Evolutionary conservation across 2,113 vertebrate species (phyloP), one percentile per base, ranked within the genome.

Genomic region (Recurvirostra avosetta): DNA sequence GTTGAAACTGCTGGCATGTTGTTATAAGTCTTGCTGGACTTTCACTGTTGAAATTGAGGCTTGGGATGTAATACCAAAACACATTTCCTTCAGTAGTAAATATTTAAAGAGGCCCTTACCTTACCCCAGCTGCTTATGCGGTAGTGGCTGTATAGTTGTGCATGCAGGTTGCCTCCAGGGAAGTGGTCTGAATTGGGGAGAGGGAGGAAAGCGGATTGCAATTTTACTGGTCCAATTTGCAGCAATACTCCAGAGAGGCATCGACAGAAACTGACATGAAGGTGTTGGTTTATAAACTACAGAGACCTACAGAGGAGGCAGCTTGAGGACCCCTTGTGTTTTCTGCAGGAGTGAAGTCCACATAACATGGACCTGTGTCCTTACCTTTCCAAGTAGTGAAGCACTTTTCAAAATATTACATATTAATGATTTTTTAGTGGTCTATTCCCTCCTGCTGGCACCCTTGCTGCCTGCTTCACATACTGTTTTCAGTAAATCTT

Each of bases 271-370:
- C 5, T 40, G 30, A 22, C 80, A 9, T 9, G 26, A 76, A 18
- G 8, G 23, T 26, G 11, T 73, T 3, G 2, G 8, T 90, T 94
- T 72, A 25, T 65, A 45, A 79, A 71, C 56, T 91, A 32, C 15
- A 66, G 67, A 76, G 40, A 63, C 26, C 12, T 82, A 12, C 30
- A 65, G 36, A 70, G 71, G 34, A 82, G 18, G 30, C 63, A 88
- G 2, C 8, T 61, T 0, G 0, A 82, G 36, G 41, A 83, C 34
- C 6, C 3, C 5, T 53, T 61, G 22, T 0, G 1, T 90, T 82
- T 86, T 80, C 34, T 83, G 34, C 45, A 62, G 49, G 20, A 82
- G 17, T 20, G 20, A 61, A 79, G 59, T 80, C 79, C 8, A 2
- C 26, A 15, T 80, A 76, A 59, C 12, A 43, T 58, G 25, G 30